Evolutionary conservation across 2,888 invertebrate species (phyloP), one percentile per base, ranked within the genome.

Genomic region (Tubulanus polymorphus): DNA sequence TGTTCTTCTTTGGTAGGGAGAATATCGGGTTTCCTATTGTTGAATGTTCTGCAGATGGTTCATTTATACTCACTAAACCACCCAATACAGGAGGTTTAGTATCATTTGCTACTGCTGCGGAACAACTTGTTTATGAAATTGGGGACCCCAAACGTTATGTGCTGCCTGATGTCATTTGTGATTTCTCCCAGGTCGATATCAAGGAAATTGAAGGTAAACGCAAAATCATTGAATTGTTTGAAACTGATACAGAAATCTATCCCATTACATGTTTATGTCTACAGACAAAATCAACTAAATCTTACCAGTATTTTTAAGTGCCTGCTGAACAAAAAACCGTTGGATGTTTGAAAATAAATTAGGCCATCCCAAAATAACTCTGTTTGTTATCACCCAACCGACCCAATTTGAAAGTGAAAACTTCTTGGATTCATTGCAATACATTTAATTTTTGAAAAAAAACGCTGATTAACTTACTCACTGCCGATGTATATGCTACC

Each of bases 1-100:
- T n/a, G n/a, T n/a, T n/a, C 51, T 50, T 45, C 8, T 10, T 5
- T 64, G 64, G 18, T 57, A 79, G 79, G 79, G 71, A 75, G 37
- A 74, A 76, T 55, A 79, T 80, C 53, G 82, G 82, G 1, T 82
- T 82, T 64, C 82, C 82, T 6, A 76, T 82, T 26, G 81, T 80
- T 5, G 78, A 81, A 30, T 79, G 79, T 59, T 65, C 73, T 15
- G 60, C 67, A 18, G 71, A 75, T 67, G 82, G 81, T 1, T 64
- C 66, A 20, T 76, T 80, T 57, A 57, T 75, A 2, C 68, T 82
- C 2, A 80, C 80, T 10, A 82, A 82, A 61, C 81, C 82, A 20
- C 70, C 70, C 12, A 69, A 72, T 8, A 82, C 81, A 18, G 82
- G 82, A 15, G 82, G 82, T 1, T 60, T 80, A 12, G 78, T 82